Conservation (phyloP, 2,888 invertebrate species). For the Orthosia incerta region DNA sequence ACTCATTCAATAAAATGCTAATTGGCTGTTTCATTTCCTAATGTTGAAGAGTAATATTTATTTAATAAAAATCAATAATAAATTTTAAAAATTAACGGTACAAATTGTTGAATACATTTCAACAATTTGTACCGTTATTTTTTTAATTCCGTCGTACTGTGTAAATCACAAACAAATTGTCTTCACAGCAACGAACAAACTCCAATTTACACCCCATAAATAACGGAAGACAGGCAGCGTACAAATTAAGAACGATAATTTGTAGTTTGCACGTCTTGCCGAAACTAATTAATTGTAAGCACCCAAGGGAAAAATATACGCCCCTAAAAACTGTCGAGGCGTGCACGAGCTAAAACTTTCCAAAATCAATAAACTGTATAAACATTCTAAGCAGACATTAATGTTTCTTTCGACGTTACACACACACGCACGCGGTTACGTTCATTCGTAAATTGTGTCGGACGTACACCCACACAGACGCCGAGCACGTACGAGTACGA, state of each 20-base stretch:
- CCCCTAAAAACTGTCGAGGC: constrained; percentile 61
- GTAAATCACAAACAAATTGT: constrained; percentile 21
- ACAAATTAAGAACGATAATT: constrained; percentile 47
- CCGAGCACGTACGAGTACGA: constrained; percentile 46
- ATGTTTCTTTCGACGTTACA: constrained; percentile 72
- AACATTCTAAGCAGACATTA: constrained; percentile 75
- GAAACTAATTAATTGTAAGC: constrained; percentile 58
- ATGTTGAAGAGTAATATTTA: not conserved
- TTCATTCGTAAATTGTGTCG: constrained; percentile 58
- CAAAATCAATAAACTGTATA: constrained; percentile 80
- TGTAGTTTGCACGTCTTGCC: constrained; percentile 44
- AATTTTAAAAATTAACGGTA: too few relatives aligned
- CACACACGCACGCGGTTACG: constrained; percentile 56
- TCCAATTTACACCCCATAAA: constrained; percentile 38
- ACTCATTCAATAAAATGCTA: not conserved
- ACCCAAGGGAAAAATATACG: constrained; percentile 58
- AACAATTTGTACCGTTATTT: not conserved
- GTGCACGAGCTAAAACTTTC: constrained; percentile 73
- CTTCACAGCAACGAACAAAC: not conserved
- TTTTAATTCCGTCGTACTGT: not conserved
- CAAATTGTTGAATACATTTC: too few relatives aligned
- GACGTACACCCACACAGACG: constrained; percentile 61
- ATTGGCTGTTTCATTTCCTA: not conserved
- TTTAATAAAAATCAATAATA: not conserved
- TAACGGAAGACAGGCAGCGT: constrained; percentile 13